A percentile compares a stretch with the other conserved stretches of the same genome.
Evolutionary conservation across 2,797 vertebrate genomes (phyloP).

Genomic region (Sciurus vulgaris): DNA sequence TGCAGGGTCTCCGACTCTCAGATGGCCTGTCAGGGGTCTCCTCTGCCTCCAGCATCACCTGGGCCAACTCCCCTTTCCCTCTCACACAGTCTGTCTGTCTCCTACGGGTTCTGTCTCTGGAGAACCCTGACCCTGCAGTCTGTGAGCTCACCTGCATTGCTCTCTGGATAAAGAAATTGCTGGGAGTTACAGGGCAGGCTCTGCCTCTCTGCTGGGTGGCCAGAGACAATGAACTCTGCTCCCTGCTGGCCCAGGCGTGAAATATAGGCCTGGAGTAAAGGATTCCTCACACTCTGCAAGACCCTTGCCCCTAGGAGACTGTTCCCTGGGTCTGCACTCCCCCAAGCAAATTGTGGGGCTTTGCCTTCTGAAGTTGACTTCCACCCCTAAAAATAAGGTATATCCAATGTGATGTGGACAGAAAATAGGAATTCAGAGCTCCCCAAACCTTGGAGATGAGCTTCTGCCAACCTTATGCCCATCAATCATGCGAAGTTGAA

Average conservation of each 20-base stretch:
- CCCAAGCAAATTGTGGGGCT: background rate
- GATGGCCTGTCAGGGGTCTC: too few species aligned
- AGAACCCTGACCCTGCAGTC: background rate
- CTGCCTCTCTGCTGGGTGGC: background rate
- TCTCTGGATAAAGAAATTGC: too few species aligned
- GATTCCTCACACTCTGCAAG: background rate
- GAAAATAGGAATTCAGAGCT: background rate
- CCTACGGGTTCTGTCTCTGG: background rate
- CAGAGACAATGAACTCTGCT: accelerated
- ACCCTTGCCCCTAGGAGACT: background rate
- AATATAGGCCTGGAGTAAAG: background rate
- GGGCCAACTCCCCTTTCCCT: too few species aligned
- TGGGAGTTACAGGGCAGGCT: background rate
- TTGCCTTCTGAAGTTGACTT: background rate
- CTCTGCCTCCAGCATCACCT: background rate
- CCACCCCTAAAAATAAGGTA: background rate
- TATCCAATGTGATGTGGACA: background rate
- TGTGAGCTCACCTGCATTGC: background rate
- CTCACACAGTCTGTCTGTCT: background rate
- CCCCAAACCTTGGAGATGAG: background rate
- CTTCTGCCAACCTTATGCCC: background rate
- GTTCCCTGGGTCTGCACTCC: background rate
- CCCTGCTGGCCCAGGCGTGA: background rate
- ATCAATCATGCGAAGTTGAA: accelerated
- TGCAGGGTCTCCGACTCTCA: background rate